These are phyloP conservation scores for Neoascia interrupta DNA, from an alignment of 2,888 invertebrate genomes.

Conservation along the genomic window DNA sequence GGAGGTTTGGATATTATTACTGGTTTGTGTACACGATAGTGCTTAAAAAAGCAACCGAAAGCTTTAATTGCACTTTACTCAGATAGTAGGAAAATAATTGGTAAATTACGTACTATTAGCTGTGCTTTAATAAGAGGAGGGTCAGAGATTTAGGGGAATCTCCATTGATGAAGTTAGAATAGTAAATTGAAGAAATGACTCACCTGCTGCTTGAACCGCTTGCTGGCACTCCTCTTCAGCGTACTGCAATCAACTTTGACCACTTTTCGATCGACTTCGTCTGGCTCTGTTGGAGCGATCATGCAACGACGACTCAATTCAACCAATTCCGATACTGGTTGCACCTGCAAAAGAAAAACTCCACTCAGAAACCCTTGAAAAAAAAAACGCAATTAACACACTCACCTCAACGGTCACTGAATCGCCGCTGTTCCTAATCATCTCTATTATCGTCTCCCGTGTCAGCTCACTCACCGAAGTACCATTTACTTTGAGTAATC, in stretches of 20 bases:
- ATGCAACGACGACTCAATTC: constrained; percentile 90
- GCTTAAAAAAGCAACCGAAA: no score
- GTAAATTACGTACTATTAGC: no score
- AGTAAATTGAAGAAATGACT: constrained; percentile 41
- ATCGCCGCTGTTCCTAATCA: constrained; percentile 92
- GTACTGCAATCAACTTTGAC: constrained; percentile 84
- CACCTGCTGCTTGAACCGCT: constrained; percentile 84
- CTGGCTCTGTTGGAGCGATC: constrained; percentile 71
- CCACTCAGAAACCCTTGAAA: no score
- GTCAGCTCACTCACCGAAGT: constrained; percentile 90
- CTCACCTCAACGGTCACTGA: constrained; percentile 91
- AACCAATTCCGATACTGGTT: constrained; percentile 94
- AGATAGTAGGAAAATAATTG: no score
- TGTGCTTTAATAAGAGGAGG: no score
- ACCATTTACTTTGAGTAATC: constrained; percentile 94
- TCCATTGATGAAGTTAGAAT: no score
- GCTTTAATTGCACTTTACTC: no score
- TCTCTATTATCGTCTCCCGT: constrained; percentile 95
- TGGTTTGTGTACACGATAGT: no score
- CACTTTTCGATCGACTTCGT: constrained; percentile 76
- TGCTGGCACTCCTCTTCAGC: constrained; percentile 89
- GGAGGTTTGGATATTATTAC: no score
- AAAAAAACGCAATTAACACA: constrained; percentile 43
- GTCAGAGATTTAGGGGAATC: no score
- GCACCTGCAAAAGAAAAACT: constrained; percentile 91